Base-by-base conservation (phyloP, 92 coral and sea anemone species). In the Bergia sp. region DNA sequence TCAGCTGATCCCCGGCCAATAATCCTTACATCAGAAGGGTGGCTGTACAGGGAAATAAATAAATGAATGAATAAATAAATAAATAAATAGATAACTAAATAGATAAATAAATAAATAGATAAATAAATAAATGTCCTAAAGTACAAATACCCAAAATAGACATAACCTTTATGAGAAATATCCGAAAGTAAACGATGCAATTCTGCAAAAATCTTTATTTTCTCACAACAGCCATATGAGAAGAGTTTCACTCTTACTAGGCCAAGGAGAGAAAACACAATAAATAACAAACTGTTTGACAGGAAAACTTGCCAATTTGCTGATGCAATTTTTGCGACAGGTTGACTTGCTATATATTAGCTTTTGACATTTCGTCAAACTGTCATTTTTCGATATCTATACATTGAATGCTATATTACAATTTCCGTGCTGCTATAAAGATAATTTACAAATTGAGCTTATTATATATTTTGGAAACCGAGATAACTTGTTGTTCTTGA, bases 241-340 rank as follows among this genome's bases (percentile, higher is more conserved):
- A 44, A 40, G 80, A 76, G 53, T 76, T 18, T 41, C 80, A 76
- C 80, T 76, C 80, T 73, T 39, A 18, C 6, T 41, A n/a, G 80
- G 47, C 53, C 37, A 41, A 76, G 80, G 10, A 41, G 69, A 21
- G 7, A 16, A 40, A 76, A 44, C n/a, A 7, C 8, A 37, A 39
- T 39, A 10, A 72, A 13, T 39, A 42, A 39, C n/a, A 40, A 3
- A 3, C 44, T 3, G 49, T 5, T 76, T 41, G 47, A 41, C 80
- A 76, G 53, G 15, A 61, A 61, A 61, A 61, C 69, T 18, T 13
- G 69, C 69, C 36, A 38, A 76, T 38, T 38, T 76, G 2, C 12
- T 74, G 1, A 12, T 20, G 5, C 80, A 76, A 10, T 76, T 16
- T 76, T 13, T 76, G 47, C 45, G 8, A 44, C 69, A 61, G 29